Evolutionary conservation across 1,140 invertebrate species (phyloP), one percentile per base, ranked within the genome.

Genomic region (Drosophila mojavensis): DNA sequence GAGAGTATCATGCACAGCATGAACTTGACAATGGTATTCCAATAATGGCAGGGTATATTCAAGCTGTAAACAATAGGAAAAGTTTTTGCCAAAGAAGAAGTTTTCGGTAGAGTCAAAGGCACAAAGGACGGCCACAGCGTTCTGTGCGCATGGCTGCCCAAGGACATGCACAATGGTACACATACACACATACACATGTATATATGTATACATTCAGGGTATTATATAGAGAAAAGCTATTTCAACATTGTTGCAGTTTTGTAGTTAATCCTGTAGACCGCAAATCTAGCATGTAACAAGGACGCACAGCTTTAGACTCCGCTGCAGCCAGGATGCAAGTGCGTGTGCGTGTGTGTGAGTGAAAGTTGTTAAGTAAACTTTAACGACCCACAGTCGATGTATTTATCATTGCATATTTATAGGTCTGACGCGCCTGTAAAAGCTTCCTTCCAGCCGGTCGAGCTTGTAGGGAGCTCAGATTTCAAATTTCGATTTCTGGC

Each of bases 331-430:
- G 10, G 10, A 24, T 9, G 43, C 26, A 33, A 5, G 5, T 13
- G 41, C 28, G 24, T 0, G 20, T 41, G 5, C 24, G 36, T 10
- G 39, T 41, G 33, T 41, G 43, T 45, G 43, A 17, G 43, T 6
- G 4, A 47, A 47, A 20, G 43, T 15, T 45, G 39, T 59, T 41
- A 43, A 26, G 13, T 28, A 6, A 41, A 48, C 50, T 13, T 53
- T 36, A 43, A 10, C 20, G 24, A 30, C 5, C 30, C 45, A 13
- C 28, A 24, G n/a, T 54, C 15, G n/a, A 4, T 43, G 33, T 45
- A 50, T 51, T 67, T 60, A 60, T 39, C 33, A 51, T 50, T 60
- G 65, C 56, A 51, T 51, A 67, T 50, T 48, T 53, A 30, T 24
- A 55, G 62, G 24, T 64, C 28, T 50, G 30, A 26, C 0, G n/a